These are phyloP conservation scores for Mormyrus hasselquistii DNA, from an alignment of 2,797 vertebrate genomes.

Conservation along the genomic window DNA sequence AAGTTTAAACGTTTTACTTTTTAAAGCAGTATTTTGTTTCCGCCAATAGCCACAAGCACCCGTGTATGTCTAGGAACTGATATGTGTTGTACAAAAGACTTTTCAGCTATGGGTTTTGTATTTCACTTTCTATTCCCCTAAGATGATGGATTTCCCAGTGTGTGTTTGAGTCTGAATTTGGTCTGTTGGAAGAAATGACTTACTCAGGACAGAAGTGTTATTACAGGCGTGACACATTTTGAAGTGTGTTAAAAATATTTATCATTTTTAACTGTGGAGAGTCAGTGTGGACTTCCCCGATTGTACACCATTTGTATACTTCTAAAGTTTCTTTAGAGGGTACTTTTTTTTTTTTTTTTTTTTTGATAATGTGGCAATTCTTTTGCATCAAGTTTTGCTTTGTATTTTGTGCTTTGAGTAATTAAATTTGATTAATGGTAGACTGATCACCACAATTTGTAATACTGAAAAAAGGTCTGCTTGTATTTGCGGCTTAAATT, in stretches of 20 bases:
- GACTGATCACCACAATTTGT: slow-evolving; percentile 27
- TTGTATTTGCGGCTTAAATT: slow-evolving; percentile 41
- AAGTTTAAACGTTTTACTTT: slow-evolving; percentile 11
- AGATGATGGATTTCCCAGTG: neutral
- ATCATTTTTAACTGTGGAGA: neutral
- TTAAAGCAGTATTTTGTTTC: slow-evolving; percentile 17
- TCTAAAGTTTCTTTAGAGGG: slow-evolving; percentile 16
- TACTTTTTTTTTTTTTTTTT: neutral
- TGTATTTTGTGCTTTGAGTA: slow-evolving; percentile 7
- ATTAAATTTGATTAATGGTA: slow-evolving; percentile 16
- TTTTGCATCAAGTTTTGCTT: slow-evolving; percentile 7
- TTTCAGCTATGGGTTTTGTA: neutral
- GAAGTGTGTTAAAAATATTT: neutral
- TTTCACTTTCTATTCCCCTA: neutral
- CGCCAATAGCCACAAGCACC: neutral
- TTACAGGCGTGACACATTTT: neutral
- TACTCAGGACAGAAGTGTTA: slow-evolving; percentile 7
- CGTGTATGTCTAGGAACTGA: neutral
- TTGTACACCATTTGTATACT: slow-evolving; percentile 17
- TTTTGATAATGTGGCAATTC: neutral
- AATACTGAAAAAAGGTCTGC: slow-evolving; percentile 26
- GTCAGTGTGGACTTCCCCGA: neutral
- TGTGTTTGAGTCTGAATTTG: slow-evolving; percentile 5
- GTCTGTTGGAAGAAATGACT: neutral
- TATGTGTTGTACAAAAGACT: neutral